phyloP scores from a whole-genome alignment of 1,140 invertebrate genomes.

The Trichoplusia ni region DNA sequence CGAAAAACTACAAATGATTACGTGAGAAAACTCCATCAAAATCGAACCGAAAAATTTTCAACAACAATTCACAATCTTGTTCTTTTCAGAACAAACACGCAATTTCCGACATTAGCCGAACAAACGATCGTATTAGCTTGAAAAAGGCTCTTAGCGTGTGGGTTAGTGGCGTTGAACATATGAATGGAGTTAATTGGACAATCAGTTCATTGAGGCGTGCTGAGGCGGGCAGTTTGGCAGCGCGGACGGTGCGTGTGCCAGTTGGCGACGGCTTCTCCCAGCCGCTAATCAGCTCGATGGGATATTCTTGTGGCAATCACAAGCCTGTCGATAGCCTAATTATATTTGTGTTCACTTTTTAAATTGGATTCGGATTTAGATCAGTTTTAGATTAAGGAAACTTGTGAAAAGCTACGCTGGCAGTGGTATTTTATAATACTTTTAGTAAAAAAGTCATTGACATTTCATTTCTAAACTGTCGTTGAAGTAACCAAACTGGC shows the following conservation, averaged over 20 bases:
- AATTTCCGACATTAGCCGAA: conserved; percentile 30
- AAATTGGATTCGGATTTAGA: neutral
- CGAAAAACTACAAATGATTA: conserved; percentile 27
- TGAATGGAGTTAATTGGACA: conserved; percentile 75
- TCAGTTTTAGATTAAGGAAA: too few species aligned
- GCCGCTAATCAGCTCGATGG: conserved; percentile 56
- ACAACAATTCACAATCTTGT: conserved; percentile 2
- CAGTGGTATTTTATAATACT: too few species aligned
- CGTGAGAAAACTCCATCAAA: neutral
- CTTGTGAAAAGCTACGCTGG: too few species aligned
- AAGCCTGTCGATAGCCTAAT: conserved; percentile 30
- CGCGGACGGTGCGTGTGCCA: conserved; percentile 56
- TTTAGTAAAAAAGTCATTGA: too few species aligned
- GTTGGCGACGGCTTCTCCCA: conserved; percentile 62
- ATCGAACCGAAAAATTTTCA: conserved; percentile 2
- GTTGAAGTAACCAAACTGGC: too few species aligned
- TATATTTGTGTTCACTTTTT: neutral
- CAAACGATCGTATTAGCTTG: conserved; percentile 47
- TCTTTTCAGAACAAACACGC: neutral
- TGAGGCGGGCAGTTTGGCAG: conserved; percentile 61
- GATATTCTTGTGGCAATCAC: conserved; percentile 48
- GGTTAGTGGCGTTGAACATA: conserved; percentile 51
- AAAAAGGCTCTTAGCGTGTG: conserved; percentile 48
- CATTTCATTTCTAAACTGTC: too few species aligned
- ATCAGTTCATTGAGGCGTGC: conserved; percentile 62